These are phyloP conservation scores for Neotoxoptera formosana DNA, from an alignment of 1,140 invertebrate species.

Conservation along the genomic window DNA sequence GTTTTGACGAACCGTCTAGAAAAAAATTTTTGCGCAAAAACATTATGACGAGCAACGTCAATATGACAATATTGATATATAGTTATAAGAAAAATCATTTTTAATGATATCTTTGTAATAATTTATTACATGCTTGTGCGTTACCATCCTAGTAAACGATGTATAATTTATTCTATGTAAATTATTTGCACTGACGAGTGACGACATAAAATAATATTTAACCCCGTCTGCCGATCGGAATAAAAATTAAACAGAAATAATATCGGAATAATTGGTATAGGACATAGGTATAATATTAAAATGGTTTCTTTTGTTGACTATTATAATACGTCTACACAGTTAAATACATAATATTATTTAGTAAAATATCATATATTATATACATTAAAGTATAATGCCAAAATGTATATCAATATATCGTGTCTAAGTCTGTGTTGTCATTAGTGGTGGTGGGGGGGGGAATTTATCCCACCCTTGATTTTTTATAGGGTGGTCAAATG, in stretches of 20 bases:
- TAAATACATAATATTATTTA: too few relatives aligned
- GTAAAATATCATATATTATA: too few relatives aligned
- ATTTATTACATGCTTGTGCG: neutral
- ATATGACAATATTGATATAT: neutral
- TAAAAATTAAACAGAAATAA: conserved; percentile 10
- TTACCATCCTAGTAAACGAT: neutral
- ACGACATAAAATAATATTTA: neutral
- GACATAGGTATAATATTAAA: neutral
- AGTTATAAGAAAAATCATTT: neutral
- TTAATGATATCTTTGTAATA: neutral
- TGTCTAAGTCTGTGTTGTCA: too few relatives aligned
- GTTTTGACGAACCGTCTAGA: neutral
- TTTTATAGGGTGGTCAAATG: too few relatives aligned
- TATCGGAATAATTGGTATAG: neutral
- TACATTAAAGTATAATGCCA: neutral
- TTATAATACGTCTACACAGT: neutral
- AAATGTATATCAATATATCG: neutral
- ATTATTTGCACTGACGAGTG: neutral
- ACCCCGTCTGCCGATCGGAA: neutral
- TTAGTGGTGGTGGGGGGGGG: too few relatives aligned
- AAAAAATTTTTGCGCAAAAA: neutral
- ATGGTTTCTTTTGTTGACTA: neutral
- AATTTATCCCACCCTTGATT: too few relatives aligned
- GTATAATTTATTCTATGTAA: neutral
- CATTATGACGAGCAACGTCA: neutral